Evolutionary conservation across 2,888 invertebrate species (phyloP).

Genomic region (Euplagia quadripunctaria): DNA sequence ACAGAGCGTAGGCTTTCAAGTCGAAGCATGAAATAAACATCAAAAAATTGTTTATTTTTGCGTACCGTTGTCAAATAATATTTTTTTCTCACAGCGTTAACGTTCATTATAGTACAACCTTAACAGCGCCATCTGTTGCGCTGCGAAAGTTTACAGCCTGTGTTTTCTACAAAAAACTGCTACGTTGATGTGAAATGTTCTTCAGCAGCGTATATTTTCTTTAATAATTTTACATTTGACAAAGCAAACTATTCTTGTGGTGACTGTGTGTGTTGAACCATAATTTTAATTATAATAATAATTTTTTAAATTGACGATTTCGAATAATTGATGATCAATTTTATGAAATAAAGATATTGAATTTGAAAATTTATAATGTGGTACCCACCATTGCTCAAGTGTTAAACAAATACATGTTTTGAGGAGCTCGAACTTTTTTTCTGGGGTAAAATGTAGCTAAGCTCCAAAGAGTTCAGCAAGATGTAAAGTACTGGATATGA

Average conservation of each 20-base stretch:
- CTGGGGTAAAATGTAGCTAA: no score
- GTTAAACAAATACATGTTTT: no score
- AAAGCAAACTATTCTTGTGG: no score
- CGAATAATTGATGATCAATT: no score
- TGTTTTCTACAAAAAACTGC: background rate
- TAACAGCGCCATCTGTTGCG: constrained; percentile 46
- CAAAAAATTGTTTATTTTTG: background rate
- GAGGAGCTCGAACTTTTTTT: no score
- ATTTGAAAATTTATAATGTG: no score
- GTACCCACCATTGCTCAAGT: background rate
- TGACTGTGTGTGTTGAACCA: no score
- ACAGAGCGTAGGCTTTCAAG: background rate
- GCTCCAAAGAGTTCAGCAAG: no score
- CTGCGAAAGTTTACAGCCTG: constrained; percentile 14
- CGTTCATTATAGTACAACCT: constrained; percentile 17
- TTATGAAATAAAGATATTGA: no score
- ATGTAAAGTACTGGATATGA: background rate
- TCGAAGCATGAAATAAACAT: background rate
- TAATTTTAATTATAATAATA: no score
- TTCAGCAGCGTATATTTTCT: background rate
- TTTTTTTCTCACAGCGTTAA: background rate
- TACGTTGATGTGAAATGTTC: background rate
- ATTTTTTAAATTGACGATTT: no score
- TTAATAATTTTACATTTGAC: no score
- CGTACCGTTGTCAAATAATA: background rate